Percentiles rank a stretch among this genome's conserved stretches.
These are phyloP conservation scores for Apotomis betuletana DNA, from an alignment of 2,888 invertebrate genomes.

Conservation along the genomic window DNA sequence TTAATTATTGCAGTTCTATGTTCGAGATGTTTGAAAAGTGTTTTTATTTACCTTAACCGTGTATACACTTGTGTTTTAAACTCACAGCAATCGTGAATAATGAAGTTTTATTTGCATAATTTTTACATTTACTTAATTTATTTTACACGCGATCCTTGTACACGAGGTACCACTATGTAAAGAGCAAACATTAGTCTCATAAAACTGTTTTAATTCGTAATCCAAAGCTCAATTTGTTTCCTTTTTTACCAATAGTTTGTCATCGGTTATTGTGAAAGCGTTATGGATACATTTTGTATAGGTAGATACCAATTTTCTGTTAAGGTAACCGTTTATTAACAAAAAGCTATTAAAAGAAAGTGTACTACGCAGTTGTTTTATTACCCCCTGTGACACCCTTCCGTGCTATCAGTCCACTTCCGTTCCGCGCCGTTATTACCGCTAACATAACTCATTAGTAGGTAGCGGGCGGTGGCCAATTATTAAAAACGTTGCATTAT, in stretches of 20 bases:
- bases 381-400: slow-evolving; percentile 38
- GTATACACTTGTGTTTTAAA: slow-evolving; percentile 46
- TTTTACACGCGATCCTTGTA: slow-evolving; percentile 12
- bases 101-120: slow-evolving; percentile 43
- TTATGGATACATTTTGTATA: slow-evolving; percentile 56
- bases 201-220: slow-evolving; percentile 46
- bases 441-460: neutral
- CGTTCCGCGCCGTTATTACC: neutral
- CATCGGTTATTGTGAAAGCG: slow-evolving; percentile 46
- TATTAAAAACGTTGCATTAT: neutral
- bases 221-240: slow-evolving; percentile 67
- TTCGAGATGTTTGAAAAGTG: slow-evolving; percentile 61
- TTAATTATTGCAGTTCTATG: slow-evolving; percentile 59
- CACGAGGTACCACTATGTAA: slow-evolving; percentile 1
- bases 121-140: slow-evolving; percentile 26
- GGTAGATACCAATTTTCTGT: slow-evolving; percentile 62
- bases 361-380: slow-evolving; percentile 52
- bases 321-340: slow-evolving; percentile 76
- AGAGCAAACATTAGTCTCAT: slow-evolving; percentile 10
- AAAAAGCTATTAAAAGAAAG: slow-evolving; percentile 76
- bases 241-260: slow-evolving; percentile 42
- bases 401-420: neutral
- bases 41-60: slow-evolving; percentile 54
- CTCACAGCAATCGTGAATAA: slow-evolving; percentile 38
- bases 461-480: no score